A percentile compares a stretch with the other conserved stretches of the same genome.
Conservation (phyloP, 2,113 vertebrate genomes). For the Oplegnathus fasciatus region DNA sequence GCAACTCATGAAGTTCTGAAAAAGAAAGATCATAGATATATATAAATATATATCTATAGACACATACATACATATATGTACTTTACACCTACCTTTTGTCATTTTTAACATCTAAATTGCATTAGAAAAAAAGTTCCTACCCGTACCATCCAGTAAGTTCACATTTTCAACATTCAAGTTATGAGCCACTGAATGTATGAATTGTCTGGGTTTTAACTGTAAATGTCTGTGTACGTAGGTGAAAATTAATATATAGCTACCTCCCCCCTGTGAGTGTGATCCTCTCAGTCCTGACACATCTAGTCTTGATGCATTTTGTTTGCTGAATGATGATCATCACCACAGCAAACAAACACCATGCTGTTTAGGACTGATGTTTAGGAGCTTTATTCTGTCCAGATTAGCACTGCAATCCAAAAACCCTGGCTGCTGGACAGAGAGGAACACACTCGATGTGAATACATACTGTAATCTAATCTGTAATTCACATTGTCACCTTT, state of each 20-base stretch:
- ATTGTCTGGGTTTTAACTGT: background rate
- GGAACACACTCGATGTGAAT: background rate
- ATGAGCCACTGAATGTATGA: conserved; percentile 20
- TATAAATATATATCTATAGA: no score
- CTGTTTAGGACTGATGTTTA: conserved; percentile 18
- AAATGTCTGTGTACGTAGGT: background rate
- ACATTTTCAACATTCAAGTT: no score
- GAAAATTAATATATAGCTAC: background rate
- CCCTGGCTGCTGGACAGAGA: background rate
- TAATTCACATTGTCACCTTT: background rate
- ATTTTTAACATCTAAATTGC: no score
- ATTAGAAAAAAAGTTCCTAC: no score
- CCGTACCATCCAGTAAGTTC: no score
- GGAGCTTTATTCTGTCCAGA: conserved; percentile 3
- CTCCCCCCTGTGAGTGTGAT: background rate
- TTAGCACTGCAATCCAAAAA: background rate
- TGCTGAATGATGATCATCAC: background rate
- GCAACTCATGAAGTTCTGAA: background rate
- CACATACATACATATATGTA: no score
- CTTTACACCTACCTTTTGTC: no score
- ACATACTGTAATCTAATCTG: conserved; percentile 9
- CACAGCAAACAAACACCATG: background rate
- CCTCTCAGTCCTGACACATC: conserved; percentile 7
- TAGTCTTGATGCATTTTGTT: background rate
- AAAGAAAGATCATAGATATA: background rate